Percentiles rank a stretch among this genome's conserved stretches.
Evolutionary conservation across 2,888 invertebrate species (phyloP).

Genomic region (Escarpia spicata): DNA sequence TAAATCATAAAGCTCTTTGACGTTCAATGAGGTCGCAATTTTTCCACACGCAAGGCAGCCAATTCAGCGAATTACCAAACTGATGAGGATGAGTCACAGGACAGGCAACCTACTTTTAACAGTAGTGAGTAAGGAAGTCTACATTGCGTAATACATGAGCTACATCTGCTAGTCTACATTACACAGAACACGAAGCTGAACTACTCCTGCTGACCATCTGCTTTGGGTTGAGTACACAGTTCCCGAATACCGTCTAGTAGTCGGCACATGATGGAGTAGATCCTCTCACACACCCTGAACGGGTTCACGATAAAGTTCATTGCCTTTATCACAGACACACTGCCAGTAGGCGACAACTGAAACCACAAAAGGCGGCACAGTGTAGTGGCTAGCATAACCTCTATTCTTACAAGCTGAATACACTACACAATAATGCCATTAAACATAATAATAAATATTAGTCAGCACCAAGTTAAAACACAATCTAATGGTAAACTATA

Average conservation of each 20-base stretch:
- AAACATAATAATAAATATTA: too few relatives aligned
- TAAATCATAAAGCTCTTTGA: too few relatives aligned
- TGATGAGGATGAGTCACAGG: too few relatives aligned
- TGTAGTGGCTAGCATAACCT: neutral
- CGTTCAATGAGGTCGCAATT: too few relatives aligned
- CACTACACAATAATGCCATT: too few relatives aligned
- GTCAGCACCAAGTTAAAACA: too few relatives aligned
- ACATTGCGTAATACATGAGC: neutral
- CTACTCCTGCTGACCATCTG: slow-evolving; percentile 37
- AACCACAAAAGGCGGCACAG: slow-evolving; percentile 22
- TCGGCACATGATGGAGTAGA: slow-evolving; percentile 79
- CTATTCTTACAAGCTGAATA: too few relatives aligned
- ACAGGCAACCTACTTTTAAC: too few relatives aligned
- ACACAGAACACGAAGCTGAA: neutral
- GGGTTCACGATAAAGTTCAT: slow-evolving; percentile 96
- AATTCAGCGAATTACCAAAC: too few relatives aligned
- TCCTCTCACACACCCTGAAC: slow-evolving; percentile 85
- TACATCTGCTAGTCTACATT: slow-evolving; percentile 19
- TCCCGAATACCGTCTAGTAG: slow-evolving; percentile 24
- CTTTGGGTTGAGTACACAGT: slow-evolving; percentile 40
- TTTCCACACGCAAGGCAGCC: too few relatives aligned
- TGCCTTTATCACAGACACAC: slow-evolving; percentile 90
- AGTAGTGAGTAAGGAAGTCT: neutral
- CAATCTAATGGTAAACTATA: too few relatives aligned
- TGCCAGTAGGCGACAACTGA: slow-evolving; percentile 87